Evolutionary conservation across 1,140 invertebrate species (phyloP).

Genomic region (Periplaneta americana): DNA sequence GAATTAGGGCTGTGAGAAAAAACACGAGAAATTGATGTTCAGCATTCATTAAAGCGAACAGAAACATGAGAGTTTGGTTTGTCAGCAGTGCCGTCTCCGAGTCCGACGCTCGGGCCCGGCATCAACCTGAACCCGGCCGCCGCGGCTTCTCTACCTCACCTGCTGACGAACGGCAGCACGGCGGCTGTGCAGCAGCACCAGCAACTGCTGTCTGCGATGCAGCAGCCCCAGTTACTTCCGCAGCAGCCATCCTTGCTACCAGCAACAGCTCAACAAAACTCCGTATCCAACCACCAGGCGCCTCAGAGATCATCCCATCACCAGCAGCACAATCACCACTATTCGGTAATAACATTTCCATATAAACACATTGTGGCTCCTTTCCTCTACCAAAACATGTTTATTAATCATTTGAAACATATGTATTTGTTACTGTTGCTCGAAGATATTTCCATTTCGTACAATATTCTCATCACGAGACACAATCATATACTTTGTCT

Average conservation of each 20-base stretch:
- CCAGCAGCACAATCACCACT: conserved; percentile 39
- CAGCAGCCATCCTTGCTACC: conserved; percentile 48
- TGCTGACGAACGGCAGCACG: conserved; percentile 53
- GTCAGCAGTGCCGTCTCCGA: neutral
- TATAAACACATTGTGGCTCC: too few species aligned
- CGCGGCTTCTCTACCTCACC: conserved; percentile 54
- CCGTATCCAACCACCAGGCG: conserved; percentile 42
- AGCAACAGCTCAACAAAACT: conserved; percentile 36
- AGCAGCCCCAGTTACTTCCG: conserved; percentile 7
- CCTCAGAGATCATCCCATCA: conserved; percentile 40
- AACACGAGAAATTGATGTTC: too few species aligned
- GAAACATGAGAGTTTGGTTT: too few species aligned
- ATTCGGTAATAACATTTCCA: conserved; percentile 40
- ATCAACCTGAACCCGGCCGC: conserved; percentile 53
- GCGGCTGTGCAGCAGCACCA: conserved; percentile 48
- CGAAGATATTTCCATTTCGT: too few species aligned
- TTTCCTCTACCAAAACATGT: too few species aligned
- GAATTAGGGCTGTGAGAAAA: too few species aligned
- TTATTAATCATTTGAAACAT: too few species aligned
- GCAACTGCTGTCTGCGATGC: conserved; percentile 49
- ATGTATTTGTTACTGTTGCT: too few species aligned
- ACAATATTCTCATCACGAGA: too few species aligned
- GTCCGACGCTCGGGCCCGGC: neutral
- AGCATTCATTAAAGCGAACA: too few species aligned
- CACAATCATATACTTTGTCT: too few species aligned